phyloP scores from a whole-genome alignment of 2,888 invertebrate species.

The Macrophya alboannulata region DNA sequence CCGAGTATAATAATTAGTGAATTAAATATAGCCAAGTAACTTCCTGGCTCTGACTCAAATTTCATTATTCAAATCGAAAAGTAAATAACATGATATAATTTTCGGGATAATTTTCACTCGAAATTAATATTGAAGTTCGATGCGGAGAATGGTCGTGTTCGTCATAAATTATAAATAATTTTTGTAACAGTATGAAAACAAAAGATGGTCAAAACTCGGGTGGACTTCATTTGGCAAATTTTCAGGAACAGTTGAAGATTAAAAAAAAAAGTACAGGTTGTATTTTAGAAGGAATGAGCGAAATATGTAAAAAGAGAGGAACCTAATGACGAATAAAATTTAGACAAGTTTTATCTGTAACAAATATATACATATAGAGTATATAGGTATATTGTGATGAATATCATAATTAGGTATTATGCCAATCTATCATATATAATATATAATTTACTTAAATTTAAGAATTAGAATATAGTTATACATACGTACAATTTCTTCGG shows the following conservation, averaged over 20 bases:
- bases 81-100: no score
- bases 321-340: slow-evolving; percentile 62
- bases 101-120: background rate
- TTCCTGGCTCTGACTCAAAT: background rate
- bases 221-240: background rate
- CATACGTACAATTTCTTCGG: background rate
- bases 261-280: background rate
- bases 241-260: background rate
- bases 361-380: slow-evolving; percentile 65
- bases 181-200: background rate
- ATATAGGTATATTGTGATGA: slow-evolving; percentile 58
- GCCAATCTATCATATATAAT: slow-evolving; percentile 57
- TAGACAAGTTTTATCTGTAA: slow-evolving; percentile 67
- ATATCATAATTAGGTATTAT: slow-evolving; percentile 61
- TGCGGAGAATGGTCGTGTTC: background rate
- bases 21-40: background rate
- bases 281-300: background rate
- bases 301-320: background rate
- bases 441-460: slow-evolving; percentile 6
- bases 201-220: background rate
- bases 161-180: no score
- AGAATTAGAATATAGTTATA: background rate
- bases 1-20: background rate
- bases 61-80: background rate
- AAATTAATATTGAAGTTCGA: background rate